Evolutionary conservation across 2,888 invertebrate species (phyloP), one percentile per base, ranked within the genome.

Genomic region (Hololepta plana): DNA sequence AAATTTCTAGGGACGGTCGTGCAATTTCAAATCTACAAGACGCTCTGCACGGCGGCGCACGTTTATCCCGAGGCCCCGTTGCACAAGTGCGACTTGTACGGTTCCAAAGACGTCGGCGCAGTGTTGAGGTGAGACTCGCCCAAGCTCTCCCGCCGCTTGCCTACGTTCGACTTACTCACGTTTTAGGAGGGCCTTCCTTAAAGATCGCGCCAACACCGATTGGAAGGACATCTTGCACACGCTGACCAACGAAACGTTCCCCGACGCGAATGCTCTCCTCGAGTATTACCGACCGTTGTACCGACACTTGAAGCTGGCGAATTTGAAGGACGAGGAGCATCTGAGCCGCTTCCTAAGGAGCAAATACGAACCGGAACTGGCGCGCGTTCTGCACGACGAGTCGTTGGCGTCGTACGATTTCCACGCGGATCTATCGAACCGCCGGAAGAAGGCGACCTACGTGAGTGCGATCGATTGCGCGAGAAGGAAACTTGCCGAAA

Each of bases 1-100:
- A 67, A 66, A 37, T 51, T 64, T 37, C 63, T 77, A 30, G 69
- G 71, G 12, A 67, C 66, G 40, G 62, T 81, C 7, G 47, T 80
- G 17, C 75, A 80, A 51, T 81, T 79, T 48, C 77, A 79, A 57
- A 72, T 80, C 37, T 67, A 77, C 35, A 53, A 64, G 38, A 62
- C 72, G 1, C 50, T 80, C 15, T 80, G 80, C 41, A 62, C 55
- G 26, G 62, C 52, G 33, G 69, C 73, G 3, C 71, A 68, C 20
- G 60, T 77, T 38, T 62, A 60, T 32, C 63, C 61, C 2, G 48
- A 57, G 36, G 46, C 51, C 2, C 67, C 72, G 26, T 53, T 81
- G 4, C 70, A 79, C 39, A 59, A 67, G 37, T 81, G 80, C 45
- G 75, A 77, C 37, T 69, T 80, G 44, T 71, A 72, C 39, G 55